These are phyloP conservation scores for Cinara cedri DNA, from an alignment of 2,888 invertebrate species.

Conservation along the genomic window DNA sequence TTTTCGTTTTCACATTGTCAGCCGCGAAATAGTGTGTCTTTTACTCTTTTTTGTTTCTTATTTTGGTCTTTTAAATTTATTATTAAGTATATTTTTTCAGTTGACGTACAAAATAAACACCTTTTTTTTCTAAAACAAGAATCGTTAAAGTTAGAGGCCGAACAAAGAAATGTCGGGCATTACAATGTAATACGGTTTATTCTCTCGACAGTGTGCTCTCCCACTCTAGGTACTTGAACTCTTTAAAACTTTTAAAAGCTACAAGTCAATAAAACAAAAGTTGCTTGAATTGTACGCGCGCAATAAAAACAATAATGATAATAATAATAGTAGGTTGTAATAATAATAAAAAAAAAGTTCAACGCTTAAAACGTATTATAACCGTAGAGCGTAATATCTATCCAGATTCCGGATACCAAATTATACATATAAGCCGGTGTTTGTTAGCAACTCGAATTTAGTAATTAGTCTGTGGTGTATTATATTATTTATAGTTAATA, in stretches of 20 bases:
- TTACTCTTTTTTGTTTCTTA: slow-evolving; percentile 1
- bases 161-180: slow-evolving; percentile 51
- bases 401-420: background rate
- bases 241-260: slow-evolving; percentile 55
- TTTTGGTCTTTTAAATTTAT: slow-evolving; percentile 34
- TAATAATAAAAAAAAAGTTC: background rate
- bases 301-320: slow-evolving; percentile 38
- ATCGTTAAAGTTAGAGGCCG: slow-evolving; percentile 37
- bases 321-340: background rate
- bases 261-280: slow-evolving; percentile 53
- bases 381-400: background rate
- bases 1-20: too few species aligned
- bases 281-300: slow-evolving; percentile 22
- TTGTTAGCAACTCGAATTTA: background rate
- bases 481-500: background rate
- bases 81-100: slow-evolving; percentile 42
- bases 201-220: slow-evolving; percentile 24
- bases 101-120: slow-evolving; percentile 45
- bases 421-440: background rate
- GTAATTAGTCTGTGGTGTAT: slow-evolving; percentile 4
- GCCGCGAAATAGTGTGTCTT: background rate
- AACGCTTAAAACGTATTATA: background rate
- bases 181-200: slow-evolving; percentile 47
- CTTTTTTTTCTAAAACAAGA: slow-evolving; percentile 36
- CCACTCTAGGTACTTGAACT: slow-evolving; percentile 39